A percentile compares a stretch with the other conserved stretches of the same genome.
phyloP scores from a whole-genome alignment of 1,140 invertebrate genomes.

The Drosophila pachea region DNA sequence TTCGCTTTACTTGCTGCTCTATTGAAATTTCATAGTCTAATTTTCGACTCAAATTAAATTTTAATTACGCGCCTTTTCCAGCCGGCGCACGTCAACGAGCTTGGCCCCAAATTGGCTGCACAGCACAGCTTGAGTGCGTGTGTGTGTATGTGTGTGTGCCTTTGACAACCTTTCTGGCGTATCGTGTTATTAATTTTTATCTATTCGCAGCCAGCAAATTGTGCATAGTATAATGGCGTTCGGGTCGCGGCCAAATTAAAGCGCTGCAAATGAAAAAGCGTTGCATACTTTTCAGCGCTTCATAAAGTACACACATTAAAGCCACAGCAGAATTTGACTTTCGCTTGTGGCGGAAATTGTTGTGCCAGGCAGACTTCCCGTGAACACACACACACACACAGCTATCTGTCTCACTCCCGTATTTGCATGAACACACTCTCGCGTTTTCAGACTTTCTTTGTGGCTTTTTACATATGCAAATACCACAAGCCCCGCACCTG shows the following conservation, averaged over 20 bases:
- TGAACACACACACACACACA: constrained; percentile 6
- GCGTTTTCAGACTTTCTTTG: constrained; percentile 39
- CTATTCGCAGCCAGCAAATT: constrained; percentile 38
- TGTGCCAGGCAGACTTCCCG: constrained; percentile 29
- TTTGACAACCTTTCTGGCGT: constrained; percentile 54
- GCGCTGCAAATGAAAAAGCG: constrained; percentile 25
- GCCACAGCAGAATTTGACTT: constrained; percentile 43
- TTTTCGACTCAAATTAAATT: constrained; percentile 69
- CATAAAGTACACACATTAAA: constrained; percentile 30
- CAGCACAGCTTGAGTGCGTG: constrained; percentile 9
- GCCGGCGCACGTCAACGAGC: constrained; percentile 19
- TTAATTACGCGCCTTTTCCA: constrained; percentile 59
- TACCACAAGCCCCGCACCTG: constrained; percentile 10
- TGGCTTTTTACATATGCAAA: constrained; percentile 10
- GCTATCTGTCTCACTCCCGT: no score
- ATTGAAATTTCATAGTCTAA: constrained; percentile 73
- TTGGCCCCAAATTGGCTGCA: constrained; percentile 51
- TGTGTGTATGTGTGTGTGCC: constrained; percentile 12
- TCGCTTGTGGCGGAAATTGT: constrained; percentile 35
- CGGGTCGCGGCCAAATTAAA: constrained; percentile 13
- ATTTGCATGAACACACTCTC: neutral
- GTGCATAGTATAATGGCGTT: constrained; percentile 6
- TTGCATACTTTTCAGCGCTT: constrained; percentile 33
- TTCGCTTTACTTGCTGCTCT: constrained; percentile 20
- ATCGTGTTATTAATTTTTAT: constrained; percentile 69